Percentiles rank a stretch among this genome's conserved stretches.
These are phyloP conservation scores for Alauda arvensis DNA, from an alignment of 2,797 vertebrate species.

Conservation along the genomic window DNA sequence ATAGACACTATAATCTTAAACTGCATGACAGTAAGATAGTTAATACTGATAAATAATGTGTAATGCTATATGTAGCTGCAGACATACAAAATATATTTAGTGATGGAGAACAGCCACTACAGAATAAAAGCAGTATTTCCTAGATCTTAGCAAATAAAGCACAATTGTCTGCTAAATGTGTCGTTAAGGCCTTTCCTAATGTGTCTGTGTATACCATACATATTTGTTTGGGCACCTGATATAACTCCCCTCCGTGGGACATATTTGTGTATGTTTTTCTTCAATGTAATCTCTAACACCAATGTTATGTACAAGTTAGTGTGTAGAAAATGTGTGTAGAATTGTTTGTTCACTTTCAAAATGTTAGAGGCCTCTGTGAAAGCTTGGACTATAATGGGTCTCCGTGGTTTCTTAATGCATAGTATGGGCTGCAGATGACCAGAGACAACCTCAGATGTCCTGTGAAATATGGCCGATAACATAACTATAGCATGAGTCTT, in stretches of 20 bases:
- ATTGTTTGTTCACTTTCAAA: slow-evolving; percentile 6
- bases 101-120: background rate
- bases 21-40: slow-evolving; percentile 51
- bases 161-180: background rate
- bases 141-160: background rate
- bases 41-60: background rate
- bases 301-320: slow-evolving; percentile 9
- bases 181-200: slow-evolving; percentile 18
- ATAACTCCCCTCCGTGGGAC: background rate
- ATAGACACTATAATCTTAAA: background rate
- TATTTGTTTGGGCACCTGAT: slow-evolving; percentile 16
- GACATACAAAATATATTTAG: background rate
- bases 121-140: background rate
- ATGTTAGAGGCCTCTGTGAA: background rate
- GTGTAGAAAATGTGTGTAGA: background rate
- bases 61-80: background rate
- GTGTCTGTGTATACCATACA: slow-evolving; percentile 43
- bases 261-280: slow-evolving; percentile 13
- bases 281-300: background rate
- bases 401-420: background rate
- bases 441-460: background rate
- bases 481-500: background rate
- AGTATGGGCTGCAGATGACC: background rate
- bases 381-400: background rate
- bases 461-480: background rate